These are phyloP conservation scores for Leptonema lineaticorne DNA, from an alignment of 1,140 invertebrate species.

Conservation along the genomic window DNA sequence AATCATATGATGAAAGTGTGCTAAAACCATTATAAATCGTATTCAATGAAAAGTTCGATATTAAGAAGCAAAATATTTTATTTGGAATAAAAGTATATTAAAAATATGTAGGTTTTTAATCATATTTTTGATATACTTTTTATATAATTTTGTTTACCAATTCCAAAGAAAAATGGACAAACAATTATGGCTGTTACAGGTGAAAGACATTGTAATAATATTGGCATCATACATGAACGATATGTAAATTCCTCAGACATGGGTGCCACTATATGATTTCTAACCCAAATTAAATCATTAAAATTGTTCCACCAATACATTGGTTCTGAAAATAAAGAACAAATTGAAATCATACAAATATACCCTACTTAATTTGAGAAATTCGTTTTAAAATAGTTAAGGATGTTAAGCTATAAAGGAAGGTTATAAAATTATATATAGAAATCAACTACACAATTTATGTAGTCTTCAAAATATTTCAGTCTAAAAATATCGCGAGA, in stretches of 20 bases:
- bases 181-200: constrained; percentile 76
- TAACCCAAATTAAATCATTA: constrained; percentile 79
- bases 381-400: too few relatives aligned
- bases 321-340: constrained; percentile 60
- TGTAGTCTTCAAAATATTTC: too few relatives aligned
- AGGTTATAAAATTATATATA: too few relatives aligned
- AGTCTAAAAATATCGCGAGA: too few relatives aligned
- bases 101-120: background rate
- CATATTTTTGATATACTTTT: background rate
- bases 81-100: background rate
- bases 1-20: constrained; percentile 89
- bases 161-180: constrained; percentile 90
- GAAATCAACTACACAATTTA: too few relatives aligned
- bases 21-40: constrained; percentile 55
- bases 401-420: too few relatives aligned
- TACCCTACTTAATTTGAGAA: too few relatives aligned
- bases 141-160: constrained; percentile 62
- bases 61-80: background rate
- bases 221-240: constrained; percentile 89
- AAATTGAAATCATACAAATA: constrained; percentile 24
- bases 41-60: background rate
- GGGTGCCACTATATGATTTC: constrained; percentile 89
- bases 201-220: constrained; percentile 81
- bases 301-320: constrained; percentile 72
- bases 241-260: constrained; percentile 94